These are phyloP conservation scores for Standfussiana lucernea DNA, from an alignment of 2,888 invertebrate species.

Conservation along the genomic window DNA sequence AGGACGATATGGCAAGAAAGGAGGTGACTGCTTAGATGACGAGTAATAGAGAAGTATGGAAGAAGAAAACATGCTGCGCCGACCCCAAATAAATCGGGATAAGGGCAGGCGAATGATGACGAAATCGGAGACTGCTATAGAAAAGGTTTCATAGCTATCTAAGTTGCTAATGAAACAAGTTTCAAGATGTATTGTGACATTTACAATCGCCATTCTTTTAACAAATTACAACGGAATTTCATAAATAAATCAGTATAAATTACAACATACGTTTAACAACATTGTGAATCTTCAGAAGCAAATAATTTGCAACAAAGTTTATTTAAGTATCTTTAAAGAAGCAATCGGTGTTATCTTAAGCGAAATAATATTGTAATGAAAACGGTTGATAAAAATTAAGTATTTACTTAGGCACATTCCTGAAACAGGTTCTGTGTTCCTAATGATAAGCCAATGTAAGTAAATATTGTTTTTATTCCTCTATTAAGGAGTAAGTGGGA, in stretches of 20 bases:
- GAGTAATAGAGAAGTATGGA: too few species aligned
- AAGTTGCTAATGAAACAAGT: not conserved
- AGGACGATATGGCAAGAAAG: too few species aligned
- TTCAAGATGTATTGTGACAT: not conserved
- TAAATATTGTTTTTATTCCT: constrained; percentile 58
- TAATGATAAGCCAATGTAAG: constrained; percentile 38
- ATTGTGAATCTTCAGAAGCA: constrained; percentile 28
- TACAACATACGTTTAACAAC: constrained; percentile 27
- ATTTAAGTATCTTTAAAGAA: constrained; percentile 30
- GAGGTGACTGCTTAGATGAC: too few species aligned
- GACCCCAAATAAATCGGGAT: too few species aligned
- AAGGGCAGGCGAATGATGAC: too few species aligned
- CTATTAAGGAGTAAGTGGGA: constrained; percentile 41
- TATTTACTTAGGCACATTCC: constrained; percentile 38
- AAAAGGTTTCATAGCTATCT: not conserved
- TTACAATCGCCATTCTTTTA: not conserved
- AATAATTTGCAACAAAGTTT: constrained; percentile 54
- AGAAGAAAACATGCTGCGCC: too few species aligned
- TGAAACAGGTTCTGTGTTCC: constrained; percentile 35
- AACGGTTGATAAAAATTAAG: constrained; percentile 51
- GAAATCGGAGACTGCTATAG: not conserved
- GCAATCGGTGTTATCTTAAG: constrained; percentile 45
- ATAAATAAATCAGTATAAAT: constrained; percentile 15
- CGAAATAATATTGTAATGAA: constrained; percentile 46
- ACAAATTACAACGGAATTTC: constrained; percentile 10